A percentile compares a stretch with the other conserved stretches of the same genome.
These are phyloP conservation scores for Leucophora obtusa DNA, from an alignment of 2,888 invertebrate genomes.

Conservation along the genomic window DNA sequence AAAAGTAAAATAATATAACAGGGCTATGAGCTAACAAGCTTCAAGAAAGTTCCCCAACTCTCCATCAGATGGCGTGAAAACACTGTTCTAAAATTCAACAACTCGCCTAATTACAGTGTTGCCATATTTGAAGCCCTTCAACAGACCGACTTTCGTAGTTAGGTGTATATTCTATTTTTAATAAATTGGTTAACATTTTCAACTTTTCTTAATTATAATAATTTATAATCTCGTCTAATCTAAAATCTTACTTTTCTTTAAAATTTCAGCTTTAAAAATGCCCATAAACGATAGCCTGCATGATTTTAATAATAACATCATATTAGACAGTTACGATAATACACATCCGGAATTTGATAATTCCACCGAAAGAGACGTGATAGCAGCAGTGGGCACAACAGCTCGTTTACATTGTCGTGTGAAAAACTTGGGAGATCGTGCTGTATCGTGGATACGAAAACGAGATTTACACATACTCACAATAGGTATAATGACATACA, in stretches of 20 bases:
- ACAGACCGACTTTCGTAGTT: no score
- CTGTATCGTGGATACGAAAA: conserved; percentile 89
- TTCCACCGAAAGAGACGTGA: conserved; percentile 88
- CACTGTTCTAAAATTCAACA: no score
- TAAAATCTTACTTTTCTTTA: background rate
- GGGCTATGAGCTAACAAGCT: no score
- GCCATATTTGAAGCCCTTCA: no score
- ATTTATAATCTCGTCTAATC: no score
- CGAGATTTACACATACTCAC: conserved; percentile 85
- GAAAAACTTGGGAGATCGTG: conserved; percentile 89
- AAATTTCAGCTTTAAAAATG: conserved; percentile 55
- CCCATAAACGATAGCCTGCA: conserved; percentile 54
- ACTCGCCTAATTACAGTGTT: no score
- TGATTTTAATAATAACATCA: conserved; percentile 67
- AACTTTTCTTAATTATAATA: no score
- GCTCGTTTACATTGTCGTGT: conserved; percentile 91
- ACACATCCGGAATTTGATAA: conserved; percentile 89
- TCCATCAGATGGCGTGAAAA: no score
- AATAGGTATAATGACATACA: conserved; percentile 85
- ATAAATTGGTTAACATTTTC: no score
- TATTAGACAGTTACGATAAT: conserved; percentile 72
- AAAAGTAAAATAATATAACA: no score
- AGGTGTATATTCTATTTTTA: no score
- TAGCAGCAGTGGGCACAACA: conserved; percentile 90
- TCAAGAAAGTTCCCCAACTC: no score